phyloP scores from a whole-genome alignment of 2,113 vertebrate species.

The Anguilla japonica region DNA sequence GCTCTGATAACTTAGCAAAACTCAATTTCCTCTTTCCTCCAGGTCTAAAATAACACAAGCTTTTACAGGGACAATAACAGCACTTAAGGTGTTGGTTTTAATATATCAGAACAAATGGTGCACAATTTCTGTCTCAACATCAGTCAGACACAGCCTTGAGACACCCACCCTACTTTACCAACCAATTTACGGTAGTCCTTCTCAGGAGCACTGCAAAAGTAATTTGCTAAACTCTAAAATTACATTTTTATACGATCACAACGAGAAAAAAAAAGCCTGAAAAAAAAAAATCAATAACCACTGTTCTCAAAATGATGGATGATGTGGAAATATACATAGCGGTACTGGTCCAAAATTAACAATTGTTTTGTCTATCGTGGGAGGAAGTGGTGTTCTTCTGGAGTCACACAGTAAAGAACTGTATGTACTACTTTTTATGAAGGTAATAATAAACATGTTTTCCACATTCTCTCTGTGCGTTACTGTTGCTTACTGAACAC shows the following conservation, averaged over 20 bases:
- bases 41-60: neutral
- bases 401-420: neutral
- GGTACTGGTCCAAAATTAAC: neutral
- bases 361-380: neutral
- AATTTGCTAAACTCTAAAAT: neutral
- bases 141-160: constrained; percentile 10
- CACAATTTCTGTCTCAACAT: constrained; percentile 26
- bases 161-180: neutral
- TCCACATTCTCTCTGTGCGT: neutral
- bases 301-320: neutral
- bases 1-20: constrained; percentile 3
- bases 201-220: neutral
- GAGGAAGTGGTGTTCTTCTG: neutral
- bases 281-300: neutral
- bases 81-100: constrained; percentile 25
- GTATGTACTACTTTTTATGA: neutral
- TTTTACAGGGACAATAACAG: constrained; percentile 17
- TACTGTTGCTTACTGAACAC: neutral
- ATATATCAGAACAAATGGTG: constrained; percentile 30
- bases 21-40: constrained; percentile 30
- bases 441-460: neutral
- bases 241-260: neutral
- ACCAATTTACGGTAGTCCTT: neutral
- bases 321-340: neutral
- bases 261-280: neutral